A percentile compares a stretch with the other conserved stretches of the same genome.
Evolutionary conservation across 2,888 invertebrate species (phyloP).

Genomic region (Gibbula magus): DNA sequence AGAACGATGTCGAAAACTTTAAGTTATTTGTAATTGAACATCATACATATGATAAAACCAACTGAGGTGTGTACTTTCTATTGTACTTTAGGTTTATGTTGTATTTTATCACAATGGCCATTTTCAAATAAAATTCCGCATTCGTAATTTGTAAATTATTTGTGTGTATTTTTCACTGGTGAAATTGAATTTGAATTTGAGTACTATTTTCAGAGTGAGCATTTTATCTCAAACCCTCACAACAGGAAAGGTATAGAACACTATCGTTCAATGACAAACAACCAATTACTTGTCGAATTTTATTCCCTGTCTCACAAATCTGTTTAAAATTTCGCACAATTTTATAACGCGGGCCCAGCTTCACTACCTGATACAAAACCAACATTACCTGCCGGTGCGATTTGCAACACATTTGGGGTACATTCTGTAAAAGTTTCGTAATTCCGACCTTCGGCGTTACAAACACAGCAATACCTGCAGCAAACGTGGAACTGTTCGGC

Average conservation of each 20-base stretch:
- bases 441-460: background rate
- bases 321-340: background rate
- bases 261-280: background rate
- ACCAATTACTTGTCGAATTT: background rate
- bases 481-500: too few relatives aligned
- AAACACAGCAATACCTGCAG: background rate
- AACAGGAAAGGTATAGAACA: background rate
- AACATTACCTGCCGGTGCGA: background rate
- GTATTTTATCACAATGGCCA: too few relatives aligned
- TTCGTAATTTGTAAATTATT: too few relatives aligned
- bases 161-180: too few relatives aligned
- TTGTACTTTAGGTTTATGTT: too few relatives aligned
- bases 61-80: too few relatives aligned
- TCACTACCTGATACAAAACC: background rate
- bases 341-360: background rate
- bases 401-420: background rate
- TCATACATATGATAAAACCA: too few relatives aligned
- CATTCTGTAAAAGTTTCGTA: background rate
- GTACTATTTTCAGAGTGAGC: too few relatives aligned
- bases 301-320: background rate
- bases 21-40: too few relatives aligned
- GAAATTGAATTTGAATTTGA: too few relatives aligned
- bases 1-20: too few relatives aligned
- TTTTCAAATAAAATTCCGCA: too few relatives aligned
- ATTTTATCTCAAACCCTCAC: background rate